A percentile compares a stretch with the other conserved stretches of the same genome.
These are phyloP conservation scores for Leucoraja erinaceus DNA, from an alignment of 2,113 vertebrate species.

Conservation along the genomic window DNA sequence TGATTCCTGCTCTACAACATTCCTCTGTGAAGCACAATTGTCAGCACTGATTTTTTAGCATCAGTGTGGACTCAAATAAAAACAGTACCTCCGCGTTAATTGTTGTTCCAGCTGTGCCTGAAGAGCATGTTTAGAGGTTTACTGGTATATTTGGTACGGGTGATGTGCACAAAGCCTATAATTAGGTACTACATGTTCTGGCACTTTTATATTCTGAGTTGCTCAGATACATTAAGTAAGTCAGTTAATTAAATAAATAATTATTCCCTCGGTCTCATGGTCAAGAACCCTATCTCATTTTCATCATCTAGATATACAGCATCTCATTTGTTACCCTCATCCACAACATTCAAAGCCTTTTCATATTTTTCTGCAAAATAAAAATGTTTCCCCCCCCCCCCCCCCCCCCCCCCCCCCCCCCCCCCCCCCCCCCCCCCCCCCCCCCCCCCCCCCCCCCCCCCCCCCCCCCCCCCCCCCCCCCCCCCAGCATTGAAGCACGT, in stretches of 20 bases:
- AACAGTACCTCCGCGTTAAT: constrained; percentile 6
- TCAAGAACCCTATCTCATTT: neutral
- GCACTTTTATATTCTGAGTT: neutral
- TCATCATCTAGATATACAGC: neutral
- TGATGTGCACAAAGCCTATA: neutral
- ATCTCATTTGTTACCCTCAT: neutral
- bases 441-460: no score
- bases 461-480: no score
- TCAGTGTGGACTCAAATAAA: neutral
- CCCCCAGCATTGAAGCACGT: no score
- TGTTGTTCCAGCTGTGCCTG: neutral
- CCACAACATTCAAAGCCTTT: no score
- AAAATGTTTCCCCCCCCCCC: neutral
- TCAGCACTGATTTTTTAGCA: neutral
- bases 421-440: no score
- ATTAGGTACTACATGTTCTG: neutral
- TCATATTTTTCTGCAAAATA: neutral
- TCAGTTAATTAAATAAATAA: neutral
- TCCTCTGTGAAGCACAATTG: neutral
- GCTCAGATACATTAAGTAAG: neutral
- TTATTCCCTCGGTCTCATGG: neutral
- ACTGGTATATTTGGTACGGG: neutral
- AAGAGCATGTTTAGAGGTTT: neutral
- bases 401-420: no score
- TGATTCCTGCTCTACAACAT: neutral